phyloP scores from a whole-genome alignment of 2,888 invertebrate species.

The Griposia aprilina region DNA sequence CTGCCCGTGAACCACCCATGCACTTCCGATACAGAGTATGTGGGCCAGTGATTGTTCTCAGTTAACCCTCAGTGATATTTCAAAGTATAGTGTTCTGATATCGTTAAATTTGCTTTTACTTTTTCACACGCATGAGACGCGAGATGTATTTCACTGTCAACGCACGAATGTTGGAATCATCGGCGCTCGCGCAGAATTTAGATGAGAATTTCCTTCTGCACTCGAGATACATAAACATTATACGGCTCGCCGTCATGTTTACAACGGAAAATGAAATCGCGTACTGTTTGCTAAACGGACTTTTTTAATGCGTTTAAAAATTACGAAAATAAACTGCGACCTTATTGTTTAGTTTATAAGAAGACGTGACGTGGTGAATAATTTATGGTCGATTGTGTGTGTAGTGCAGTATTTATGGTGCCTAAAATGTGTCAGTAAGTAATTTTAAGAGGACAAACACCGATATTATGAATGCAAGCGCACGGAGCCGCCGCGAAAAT shows the following conservation, averaged over 20 bases:
- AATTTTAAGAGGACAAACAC: conserved; percentile 85
- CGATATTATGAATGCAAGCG: conserved; percentile 87
- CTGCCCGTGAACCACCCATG: conserved; percentile 33
- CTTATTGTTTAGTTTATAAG: conserved; percentile 66
- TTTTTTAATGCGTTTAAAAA: conserved; percentile 82
- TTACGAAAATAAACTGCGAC: conserved; percentile 76
- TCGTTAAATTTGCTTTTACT: conserved; percentile 80
- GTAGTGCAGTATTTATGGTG: conserved; percentile 60
- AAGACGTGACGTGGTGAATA: conserved; percentile 49
- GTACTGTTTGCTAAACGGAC: conserved; percentile 80
- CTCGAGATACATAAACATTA: conserved; percentile 88
- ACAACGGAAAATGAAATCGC: conserved; percentile 87
- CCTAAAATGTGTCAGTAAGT: conserved; percentile 81
- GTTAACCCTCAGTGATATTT: conserved; percentile 41
- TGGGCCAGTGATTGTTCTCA: conserved; percentile 47
- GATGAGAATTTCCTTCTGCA: conserved; percentile 88
- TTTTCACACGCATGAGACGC: conserved; percentile 87
- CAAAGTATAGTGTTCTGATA: conserved; percentile 47
- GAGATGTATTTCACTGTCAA: conserved; percentile 85
- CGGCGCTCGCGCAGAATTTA: conserved; percentile 87
- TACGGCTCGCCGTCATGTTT: conserved; percentile 85
- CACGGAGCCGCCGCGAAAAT: conserved; percentile 86
- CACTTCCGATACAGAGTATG: conserved; percentile 30
- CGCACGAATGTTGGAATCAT: conserved; percentile 87
- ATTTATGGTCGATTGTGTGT: conserved; percentile 60